These are phyloP conservation scores for Epinephelus malabaricus DNA, from an alignment of 2,797 vertebrate species.

Conservation along the genomic window DNA sequence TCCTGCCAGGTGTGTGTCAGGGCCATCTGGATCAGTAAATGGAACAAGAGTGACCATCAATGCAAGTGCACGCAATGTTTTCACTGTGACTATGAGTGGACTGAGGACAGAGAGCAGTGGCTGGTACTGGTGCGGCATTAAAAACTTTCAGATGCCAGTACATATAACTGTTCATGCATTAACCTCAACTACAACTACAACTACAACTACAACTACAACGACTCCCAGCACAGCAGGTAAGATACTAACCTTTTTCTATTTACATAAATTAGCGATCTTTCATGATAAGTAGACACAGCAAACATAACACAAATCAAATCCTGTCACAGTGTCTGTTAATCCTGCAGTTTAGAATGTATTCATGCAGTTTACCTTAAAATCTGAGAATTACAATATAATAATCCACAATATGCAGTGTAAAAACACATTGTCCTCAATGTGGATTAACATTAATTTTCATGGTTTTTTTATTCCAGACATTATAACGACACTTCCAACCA, in stretches of 20 bases:
- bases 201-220: not conserved
- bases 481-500: not conserved
- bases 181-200: not conserved
- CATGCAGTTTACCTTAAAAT: not conserved
- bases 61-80: not conserved
- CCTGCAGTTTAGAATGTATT: not conserved
- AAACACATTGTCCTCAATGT: not conserved
- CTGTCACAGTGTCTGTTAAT: not conserved
- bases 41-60: conserved; percentile 24
- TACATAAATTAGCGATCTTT: not conserved
- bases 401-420: not conserved
- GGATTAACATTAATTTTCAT: not conserved
- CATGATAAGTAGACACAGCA: not conserved
- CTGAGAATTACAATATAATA: not conserved
- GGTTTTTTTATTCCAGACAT: not conserved
- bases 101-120: conserved; percentile 38
- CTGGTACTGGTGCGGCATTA: conserved; percentile 48
- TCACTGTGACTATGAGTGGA: conserved; percentile 51
- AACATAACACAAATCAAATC: not conserved
- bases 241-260: not conserved
- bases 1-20: not conserved
- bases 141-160: conserved; percentile 42
- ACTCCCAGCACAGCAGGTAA: conserved; percentile 21
- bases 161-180: conserved; percentile 32
- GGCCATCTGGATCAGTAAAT: not conserved